Conservation (phyloP, 2,888 invertebrate species). For the Hemicrepidius hirtus region DNA sequence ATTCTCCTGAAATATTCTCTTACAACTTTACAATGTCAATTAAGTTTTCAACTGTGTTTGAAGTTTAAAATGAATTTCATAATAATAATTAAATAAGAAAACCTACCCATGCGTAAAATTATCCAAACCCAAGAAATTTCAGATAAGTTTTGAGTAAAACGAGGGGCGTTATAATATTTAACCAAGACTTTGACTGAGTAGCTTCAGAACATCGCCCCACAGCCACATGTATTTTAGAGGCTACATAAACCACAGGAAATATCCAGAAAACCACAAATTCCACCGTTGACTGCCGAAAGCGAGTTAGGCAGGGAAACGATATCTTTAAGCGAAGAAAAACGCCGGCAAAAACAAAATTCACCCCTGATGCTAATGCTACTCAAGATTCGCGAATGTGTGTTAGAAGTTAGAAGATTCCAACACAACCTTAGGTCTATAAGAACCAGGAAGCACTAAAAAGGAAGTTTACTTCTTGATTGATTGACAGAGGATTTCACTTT, state of each 20-base stretch:
- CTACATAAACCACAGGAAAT: constrained; percentile 21
- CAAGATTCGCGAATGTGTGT: constrained; percentile 26
- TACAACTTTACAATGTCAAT: too few relatives aligned
- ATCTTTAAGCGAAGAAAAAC: constrained; percentile 6
- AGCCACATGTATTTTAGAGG: constrained; percentile 13
- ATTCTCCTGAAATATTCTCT: too few relatives aligned
- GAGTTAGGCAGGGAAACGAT: constrained; percentile 8
- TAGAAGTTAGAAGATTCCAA: constrained; percentile 24
- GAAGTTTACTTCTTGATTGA: constrained; percentile 39
- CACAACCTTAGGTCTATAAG: neutral
- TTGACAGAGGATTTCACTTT: constrained; percentile 35
- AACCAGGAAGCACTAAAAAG: constrained; percentile 32
- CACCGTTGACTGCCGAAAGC: neutral
- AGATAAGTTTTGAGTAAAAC: neutral
- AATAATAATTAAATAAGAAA: too few relatives aligned
- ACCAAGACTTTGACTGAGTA: neutral
- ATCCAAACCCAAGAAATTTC: too few relatives aligned
- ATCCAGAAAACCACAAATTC: constrained; percentile 29
- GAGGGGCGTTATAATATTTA: neutral
- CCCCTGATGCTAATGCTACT: constrained; percentile 20
- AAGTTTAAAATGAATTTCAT: neutral
- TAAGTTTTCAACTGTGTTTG: too few relatives aligned
- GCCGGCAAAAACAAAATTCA: constrained; percentile 16
- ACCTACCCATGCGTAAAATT: too few relatives aligned
- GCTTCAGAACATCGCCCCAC: constrained; percentile 22